Evolutionary conservation across 2,113 vertebrate species (phyloP), one percentile per base, ranked within the genome.

Genomic region (Daubentonia madagascariensis): DNA sequence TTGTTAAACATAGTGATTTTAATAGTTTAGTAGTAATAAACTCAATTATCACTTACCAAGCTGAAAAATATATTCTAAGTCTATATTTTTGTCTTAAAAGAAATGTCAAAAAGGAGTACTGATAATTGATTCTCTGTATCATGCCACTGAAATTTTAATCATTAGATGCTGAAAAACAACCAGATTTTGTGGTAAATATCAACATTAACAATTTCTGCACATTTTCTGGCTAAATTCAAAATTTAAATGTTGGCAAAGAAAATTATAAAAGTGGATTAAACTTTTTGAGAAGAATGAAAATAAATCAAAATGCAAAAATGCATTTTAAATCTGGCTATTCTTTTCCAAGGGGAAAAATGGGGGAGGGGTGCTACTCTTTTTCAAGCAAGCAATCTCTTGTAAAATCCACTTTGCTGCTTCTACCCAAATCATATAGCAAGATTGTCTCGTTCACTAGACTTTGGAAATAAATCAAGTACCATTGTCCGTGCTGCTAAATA

Each of bases 381-480:
- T 63, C 30, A 79, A 90, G 76, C 79, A 95, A 84, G 61, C n/a
- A 48, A 22, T 85, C 87, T 90, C 80, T 94, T 94, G 32, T 95
- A 87, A 96, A 97, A 85, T 81, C 48, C 22, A 95, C 92, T 96
- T 96, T 75, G 75, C 81, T 95, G 73, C 76, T n/a, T 92, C 94
- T 78, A 40, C 35, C 79, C 0, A 2, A 94, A 70, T 87, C 85
- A 18, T 59, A 72, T 20, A 94, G 92, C 52, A 75, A 91, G 95
- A 89, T 16, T 85, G 86, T 50, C 52, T 96, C 57, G 43, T 89
- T 89, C 48, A 8, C 28, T 45, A 9, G 89, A 94, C 48, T 92
- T 92, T 95, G 86, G 87, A 97, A 95, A 95, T 76, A 81, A 94
- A 96, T 84, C 84, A 95, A 92, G 92, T 80, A 80, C 94, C 88